phyloP scores from a whole-genome alignment of 2,113 vertebrate species.

The Cyanoliseus patagonus region DNA sequence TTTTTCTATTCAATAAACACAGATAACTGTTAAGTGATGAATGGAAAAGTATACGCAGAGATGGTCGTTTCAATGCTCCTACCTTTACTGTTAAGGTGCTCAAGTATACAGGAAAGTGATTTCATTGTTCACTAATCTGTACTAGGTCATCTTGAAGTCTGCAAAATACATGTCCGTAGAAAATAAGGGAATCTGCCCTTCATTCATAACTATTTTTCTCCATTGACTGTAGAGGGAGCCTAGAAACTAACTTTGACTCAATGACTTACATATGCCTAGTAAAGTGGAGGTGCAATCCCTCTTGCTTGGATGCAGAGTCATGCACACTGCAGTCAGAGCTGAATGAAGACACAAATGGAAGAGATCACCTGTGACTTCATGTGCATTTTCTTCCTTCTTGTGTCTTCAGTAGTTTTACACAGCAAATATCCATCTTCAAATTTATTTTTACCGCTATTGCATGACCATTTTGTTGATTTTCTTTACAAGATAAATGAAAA shows the following conservation, averaged over 20 bases:
- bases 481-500: neutral
- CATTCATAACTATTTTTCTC: neutral
- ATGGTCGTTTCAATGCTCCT: neutral
- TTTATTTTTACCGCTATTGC: neutral
- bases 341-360: neutral
- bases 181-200: neutral
- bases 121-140: neutral
- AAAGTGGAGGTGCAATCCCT: neutral
- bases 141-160: neutral
- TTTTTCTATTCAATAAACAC: neutral
- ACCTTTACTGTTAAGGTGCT: neutral
- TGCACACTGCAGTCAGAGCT: neutral
- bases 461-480: neutral
- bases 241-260: conserved; percentile 25
- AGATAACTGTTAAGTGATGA: neutral
- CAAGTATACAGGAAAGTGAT: neutral
- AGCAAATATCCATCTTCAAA: neutral
- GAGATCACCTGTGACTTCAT: neutral
- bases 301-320: neutral
- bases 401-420: neutral
- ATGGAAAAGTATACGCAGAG: neutral
- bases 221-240: conserved; percentile 55
- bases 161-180: neutral
- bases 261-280: neutral
- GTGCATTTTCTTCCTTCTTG: neutral